Evolutionary conservation across 2,888 invertebrate species (phyloP), one percentile per base, ranked within the genome.

Genomic region (Notodonta ziczac): DNA sequence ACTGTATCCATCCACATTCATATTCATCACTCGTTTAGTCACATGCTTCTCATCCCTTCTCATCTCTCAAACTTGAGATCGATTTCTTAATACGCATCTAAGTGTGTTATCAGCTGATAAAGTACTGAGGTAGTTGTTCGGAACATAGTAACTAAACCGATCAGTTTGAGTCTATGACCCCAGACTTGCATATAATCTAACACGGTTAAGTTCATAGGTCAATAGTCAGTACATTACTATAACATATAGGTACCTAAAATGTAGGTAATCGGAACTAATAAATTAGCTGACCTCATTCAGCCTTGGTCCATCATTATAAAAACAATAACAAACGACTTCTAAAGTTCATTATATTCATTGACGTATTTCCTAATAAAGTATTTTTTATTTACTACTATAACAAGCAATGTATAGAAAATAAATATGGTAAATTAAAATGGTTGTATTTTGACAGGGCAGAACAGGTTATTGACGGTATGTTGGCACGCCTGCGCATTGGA

Each of bases 271-370:
- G 35, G 35, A 35, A 35, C 35, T 6, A 35, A 63, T 67, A 55
- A 60, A 69, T 58, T 59, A 65, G 66, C 62, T 76, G 76, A 76
- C 67, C 69, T 76, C 71, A 77, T 69, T 56, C 56, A 51, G 32
- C 54, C 56, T 57, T n/a, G 44, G 44, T 56, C 48, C 64, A 58
- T 9, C 44, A 52, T 42, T 59, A 69, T 24, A 63, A 55, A 64
- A 59, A 42, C n/a, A 58, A 56, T 8, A 44, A 24, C 24, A 40
- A 12, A 8, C 61, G 46, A 58, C 32, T 62, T 56, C 56, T 58
- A 51, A 42, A 56, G 10, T 7, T 14, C 5, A 46, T 16, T 0
- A 0, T 7, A 53, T 66, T 56, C 66, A 65, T 60, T 57, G 44
- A 56, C 10, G 46, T 3, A 56, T 62, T 58, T 57, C 12, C 7